Evolutionary conservation across 2,797 vertebrate genomes (phyloP).

Genomic region (Yasuhikotakia modesta): DNA sequence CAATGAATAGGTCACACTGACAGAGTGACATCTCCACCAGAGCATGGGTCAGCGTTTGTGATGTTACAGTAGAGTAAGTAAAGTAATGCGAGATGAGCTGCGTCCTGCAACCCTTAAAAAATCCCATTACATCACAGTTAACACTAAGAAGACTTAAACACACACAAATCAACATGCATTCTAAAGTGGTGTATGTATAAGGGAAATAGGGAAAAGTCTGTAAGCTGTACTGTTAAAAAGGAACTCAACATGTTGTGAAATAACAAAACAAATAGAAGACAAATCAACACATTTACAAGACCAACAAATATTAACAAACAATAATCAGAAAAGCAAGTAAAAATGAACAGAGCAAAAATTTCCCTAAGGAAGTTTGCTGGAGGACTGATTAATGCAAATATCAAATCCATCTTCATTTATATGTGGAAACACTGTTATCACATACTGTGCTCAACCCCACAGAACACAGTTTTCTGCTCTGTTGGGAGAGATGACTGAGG

Average conservation of each 20-base stretch:
- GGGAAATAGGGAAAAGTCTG: not conserved
- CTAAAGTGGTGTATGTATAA: not conserved
- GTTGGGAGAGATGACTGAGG: not conserved
- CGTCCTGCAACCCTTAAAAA: slow-evolving; percentile 10
- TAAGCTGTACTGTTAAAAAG: not conserved
- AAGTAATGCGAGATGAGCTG: slow-evolving; percentile 16
- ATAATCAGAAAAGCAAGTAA: slow-evolving; percentile 22
- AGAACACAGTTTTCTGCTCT: slow-evolving; percentile 7
- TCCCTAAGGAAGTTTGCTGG: slow-evolving; percentile 23
- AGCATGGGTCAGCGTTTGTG: not conserved
- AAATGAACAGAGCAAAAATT: slow-evolving; percentile 22
- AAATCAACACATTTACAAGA: not conserved
- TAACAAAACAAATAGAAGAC: not conserved
- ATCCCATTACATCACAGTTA: slow-evolving; percentile 22
- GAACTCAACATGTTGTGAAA: not conserved
- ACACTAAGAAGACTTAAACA: not conserved
- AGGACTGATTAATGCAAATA: slow-evolving; percentile 70
- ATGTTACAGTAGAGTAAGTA: slow-evolving; percentile 3
- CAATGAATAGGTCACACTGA: not conserved
- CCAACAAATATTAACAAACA: not conserved
- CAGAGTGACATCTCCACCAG: slow-evolving; percentile 17
- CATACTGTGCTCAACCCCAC: not conserved
- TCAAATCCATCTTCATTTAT: slow-evolving; percentile 67
- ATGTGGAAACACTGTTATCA: slow-evolving; percentile 46
- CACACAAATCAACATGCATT: not conserved